A percentile compares a stretch with the other conserved stretches of the same genome.
Conservation (phyloP, 2,888 invertebrate species). For the Cordilura impudica region DNA sequence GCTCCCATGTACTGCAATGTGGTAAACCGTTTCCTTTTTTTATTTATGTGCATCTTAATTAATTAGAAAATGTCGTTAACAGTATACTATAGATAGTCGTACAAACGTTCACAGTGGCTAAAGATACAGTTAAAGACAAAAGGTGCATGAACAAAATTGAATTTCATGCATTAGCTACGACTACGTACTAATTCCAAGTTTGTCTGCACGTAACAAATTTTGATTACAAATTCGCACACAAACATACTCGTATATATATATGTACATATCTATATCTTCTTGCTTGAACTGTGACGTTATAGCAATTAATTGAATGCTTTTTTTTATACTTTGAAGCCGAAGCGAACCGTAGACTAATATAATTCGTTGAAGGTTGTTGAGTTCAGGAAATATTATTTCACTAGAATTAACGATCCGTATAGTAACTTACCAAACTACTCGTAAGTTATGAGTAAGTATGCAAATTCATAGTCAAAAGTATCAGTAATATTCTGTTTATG, state of each 20-base stretch:
- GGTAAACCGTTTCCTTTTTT: conserved; percentile 40
- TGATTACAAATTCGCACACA: no score
- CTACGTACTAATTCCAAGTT: no score
- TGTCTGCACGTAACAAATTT: no score
- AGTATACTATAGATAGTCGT: neutral
- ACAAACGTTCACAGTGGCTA: neutral
- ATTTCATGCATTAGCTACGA: neutral
- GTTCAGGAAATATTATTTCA: conserved; percentile 12
- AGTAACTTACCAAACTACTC: neutral
- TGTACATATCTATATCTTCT: neutral
- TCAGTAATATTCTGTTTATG: conserved; percentile 10
- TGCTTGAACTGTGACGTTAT: conserved; percentile 25
- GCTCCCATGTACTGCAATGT: neutral
- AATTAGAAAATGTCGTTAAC: conserved; percentile 59
- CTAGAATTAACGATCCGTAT: conserved; percentile 19
- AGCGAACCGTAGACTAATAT: neutral
- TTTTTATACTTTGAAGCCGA: neutral
- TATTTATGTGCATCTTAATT: conserved; percentile 51
- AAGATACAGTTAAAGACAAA: conserved; percentile 16
- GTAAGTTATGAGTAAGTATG: neutral
- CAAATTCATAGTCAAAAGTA: neutral
- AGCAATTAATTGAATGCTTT: conserved; percentile 43
- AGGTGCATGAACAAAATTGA: conserved; percentile 18
- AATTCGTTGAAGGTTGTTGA: conserved; percentile 6
- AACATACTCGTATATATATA: neutral